Percentiles rank a stretch among this genome's conserved stretches.
phyloP scores from a whole-genome alignment of 2,888 invertebrate genomes.

The Erebia ligea region DNA sequence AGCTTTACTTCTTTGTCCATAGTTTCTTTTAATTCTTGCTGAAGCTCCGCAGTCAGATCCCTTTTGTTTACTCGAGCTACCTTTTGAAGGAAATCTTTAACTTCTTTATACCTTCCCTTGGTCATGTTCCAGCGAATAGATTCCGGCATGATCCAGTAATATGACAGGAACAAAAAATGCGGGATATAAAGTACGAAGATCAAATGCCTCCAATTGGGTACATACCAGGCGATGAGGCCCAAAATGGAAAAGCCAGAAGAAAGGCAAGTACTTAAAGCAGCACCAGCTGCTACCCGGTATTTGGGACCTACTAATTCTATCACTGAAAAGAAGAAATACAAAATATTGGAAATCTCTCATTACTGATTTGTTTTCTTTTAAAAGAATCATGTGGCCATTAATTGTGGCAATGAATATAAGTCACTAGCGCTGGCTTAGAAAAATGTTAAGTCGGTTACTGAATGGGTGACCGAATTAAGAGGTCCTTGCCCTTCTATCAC shows the following conservation, averaged over 20 bases:
- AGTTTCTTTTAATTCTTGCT: constrained; percentile 50
- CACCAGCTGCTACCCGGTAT: constrained; percentile 86
- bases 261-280: constrained; percentile 86
- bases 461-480: too few species aligned
- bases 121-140: constrained; percentile 90
- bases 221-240: constrained; percentile 86
- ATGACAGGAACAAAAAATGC: constrained; percentile 84
- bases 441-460: too few species aligned
- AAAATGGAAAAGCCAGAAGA: constrained; percentile 86
- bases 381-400: too few species aligned
- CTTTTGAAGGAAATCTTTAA: constrained; percentile 83
- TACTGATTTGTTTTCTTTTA: too few species aligned
- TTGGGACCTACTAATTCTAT: constrained; percentile 89
- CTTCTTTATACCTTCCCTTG: constrained; percentile 86
- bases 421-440: too few species aligned
- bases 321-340: constrained; percentile 65
- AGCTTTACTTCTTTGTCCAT: background rate
- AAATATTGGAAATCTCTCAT: too few species aligned
- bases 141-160: constrained; percentile 87
- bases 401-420: too few species aligned
- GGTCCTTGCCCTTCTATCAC: too few species aligned
- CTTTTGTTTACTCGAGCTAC: constrained; percentile 84
- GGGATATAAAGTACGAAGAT: constrained; percentile 87
- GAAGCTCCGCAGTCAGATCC: constrained; percentile 56
- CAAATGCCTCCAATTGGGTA: constrained; percentile 86